A percentile compares a stretch with the other conserved stretches of the same genome.
These are phyloP conservation scores for Procavia capensis DNA, from an alignment of 2,113 vertebrate genomes.

Conservation along the genomic window DNA sequence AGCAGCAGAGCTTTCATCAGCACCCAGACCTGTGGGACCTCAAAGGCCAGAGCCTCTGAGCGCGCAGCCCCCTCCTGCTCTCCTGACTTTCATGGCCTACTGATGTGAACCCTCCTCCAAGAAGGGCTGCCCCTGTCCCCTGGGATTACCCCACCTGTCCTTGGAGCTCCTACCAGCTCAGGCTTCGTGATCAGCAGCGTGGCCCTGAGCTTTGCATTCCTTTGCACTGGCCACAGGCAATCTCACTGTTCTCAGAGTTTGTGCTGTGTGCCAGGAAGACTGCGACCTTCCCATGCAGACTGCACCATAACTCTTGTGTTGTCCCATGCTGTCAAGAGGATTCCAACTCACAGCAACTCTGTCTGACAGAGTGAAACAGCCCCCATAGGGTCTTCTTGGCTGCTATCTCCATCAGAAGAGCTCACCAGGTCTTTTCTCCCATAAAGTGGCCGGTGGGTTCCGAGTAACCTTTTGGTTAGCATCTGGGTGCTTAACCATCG, in stretches of 20 bases:
- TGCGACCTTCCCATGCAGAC: fast-evolving
- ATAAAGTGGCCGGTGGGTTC: background rate
- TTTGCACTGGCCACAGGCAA: background rate
- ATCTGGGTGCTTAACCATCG: background rate
- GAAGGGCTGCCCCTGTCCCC: too few relatives aligned
- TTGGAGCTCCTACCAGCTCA: background rate
- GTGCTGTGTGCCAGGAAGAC: background rate
- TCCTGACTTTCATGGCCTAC: background rate
- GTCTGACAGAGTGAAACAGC: background rate
- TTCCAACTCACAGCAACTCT: background rate
- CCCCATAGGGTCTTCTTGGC: background rate
- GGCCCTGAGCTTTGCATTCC: background rate
- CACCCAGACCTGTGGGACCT: background rate
- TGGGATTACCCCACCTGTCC: background rate
- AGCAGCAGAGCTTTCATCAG: background rate
- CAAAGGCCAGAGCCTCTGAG: background rate
- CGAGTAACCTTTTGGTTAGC: background rate
- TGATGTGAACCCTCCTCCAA: background rate
- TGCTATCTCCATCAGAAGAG: background rate
- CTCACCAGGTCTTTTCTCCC: background rate
- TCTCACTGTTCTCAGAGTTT: background rate
- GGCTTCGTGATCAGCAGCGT: background rate
- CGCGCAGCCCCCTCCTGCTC: background rate
- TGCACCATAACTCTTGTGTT: background rate
- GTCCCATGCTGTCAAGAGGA: background rate